Evolutionary conservation across 1,140 invertebrate species (phyloP).

Genomic region (Eufriesea mexicana): DNA sequence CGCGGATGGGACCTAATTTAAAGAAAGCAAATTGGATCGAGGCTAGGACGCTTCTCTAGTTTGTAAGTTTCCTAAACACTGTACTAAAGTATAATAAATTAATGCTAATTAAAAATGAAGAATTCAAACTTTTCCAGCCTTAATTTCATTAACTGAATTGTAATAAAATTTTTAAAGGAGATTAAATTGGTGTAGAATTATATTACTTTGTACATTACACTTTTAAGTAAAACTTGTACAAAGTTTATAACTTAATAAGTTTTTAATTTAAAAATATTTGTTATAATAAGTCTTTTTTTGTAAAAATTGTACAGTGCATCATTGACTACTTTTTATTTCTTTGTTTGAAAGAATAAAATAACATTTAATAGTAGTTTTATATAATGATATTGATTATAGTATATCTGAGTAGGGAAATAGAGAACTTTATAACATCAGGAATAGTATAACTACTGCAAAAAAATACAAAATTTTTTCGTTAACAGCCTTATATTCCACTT

Average conservation of each 20-base stretch:
- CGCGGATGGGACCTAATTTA: conserved; percentile 71
- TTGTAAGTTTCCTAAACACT: conserved; percentile 74
- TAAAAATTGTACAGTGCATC: conserved; percentile 35
- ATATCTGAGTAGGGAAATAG: not conserved
- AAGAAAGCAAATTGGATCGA: conserved; percentile 73
- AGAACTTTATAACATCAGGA: not conserved
- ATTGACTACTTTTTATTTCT: conserved; percentile 18
- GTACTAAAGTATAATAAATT: conserved; percentile 68
- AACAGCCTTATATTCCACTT: conserved; percentile 70
- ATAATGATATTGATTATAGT: not conserved
- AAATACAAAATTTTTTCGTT: conserved; percentile 56
- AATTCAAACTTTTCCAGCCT: conserved; percentile 45
- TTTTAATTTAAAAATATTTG: conserved; percentile 13
- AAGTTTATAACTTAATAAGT: not conserved
- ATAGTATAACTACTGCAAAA: conserved; percentile 14
- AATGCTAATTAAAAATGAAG: conserved; percentile 53
- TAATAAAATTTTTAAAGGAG: conserved; percentile 20
- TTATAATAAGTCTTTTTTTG: not conserved
- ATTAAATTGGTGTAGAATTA: conserved; percentile 32
- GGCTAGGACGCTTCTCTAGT: conserved; percentile 78
- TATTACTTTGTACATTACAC: conserved; percentile 28
- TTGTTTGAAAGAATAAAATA: conserved; percentile 7
- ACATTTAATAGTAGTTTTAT: conserved; percentile 16
- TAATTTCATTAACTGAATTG: conserved; percentile 35
- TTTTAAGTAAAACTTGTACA: conserved; percentile 10